Evolutionary conservation across 1,140 invertebrate genomes (phyloP), one percentile per base, ranked within the genome.

Genomic region (Sarcophaga bullata): DNA sequence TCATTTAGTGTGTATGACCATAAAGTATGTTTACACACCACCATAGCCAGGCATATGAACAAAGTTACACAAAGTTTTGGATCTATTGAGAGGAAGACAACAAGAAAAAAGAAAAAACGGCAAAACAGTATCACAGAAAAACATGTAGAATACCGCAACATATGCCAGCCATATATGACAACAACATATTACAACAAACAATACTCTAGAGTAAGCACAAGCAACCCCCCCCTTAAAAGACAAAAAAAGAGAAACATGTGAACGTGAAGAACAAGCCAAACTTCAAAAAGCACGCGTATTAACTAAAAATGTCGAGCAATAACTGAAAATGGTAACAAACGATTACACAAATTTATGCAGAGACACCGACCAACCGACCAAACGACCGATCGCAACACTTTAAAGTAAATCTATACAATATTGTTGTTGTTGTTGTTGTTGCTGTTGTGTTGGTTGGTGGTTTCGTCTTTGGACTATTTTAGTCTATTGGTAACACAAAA

Each of bases 271-370:
- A 48, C 6, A 68, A 49, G 8, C 49, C 8, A 81, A 78, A 78
- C 75, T 52, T 78, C 75, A 78, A 78, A 78, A 78, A 78, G 75
- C 75, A 78, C 75, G 75, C 75, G 75, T 78, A 78, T 78, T 78
- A 78, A 78, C 75, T 78, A 50, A 78, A 78, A 78, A 78, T 78
- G 75, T 78, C 75, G 75, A 78, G 75, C 75, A 78, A 50, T 50
- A 78, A 52, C 83, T 82, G 49, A 80, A 89, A 89, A 89, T 89
- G 88, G 88, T 89, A 89, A 86, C 88, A 89, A 89, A 89, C 88
- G 85, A 88, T 89, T 89, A 89, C 88, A 87, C 86, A 88, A 89
- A 89, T 89, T 89, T 88, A 89, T 89, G 88, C 87, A 87, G 84
- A 78, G 84, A 37, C 25, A 37, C 25, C 25, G 25, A 37, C 25